Base-by-base conservation (phyloP, 2,797 vertebrate genomes). In the Menidia menidia region DNA sequence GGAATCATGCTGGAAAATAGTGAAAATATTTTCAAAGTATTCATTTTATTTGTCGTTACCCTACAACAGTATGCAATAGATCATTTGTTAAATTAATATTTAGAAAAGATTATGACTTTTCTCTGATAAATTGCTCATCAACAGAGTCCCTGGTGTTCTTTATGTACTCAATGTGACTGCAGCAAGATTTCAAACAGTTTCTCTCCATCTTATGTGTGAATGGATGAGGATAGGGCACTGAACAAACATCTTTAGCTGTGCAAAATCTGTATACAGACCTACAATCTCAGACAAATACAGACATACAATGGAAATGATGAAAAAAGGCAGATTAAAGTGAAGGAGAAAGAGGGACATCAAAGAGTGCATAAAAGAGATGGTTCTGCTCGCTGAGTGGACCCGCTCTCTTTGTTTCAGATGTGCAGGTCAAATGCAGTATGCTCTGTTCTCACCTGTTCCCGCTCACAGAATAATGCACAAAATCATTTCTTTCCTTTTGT, bases 261-360 rank as follows among this genome's bases (percentile, higher is more conserved):
- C 66, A 69, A 87, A 84, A 71, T 60, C 57, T 64, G 41, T 10
- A 15, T 65, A 77, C 65, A 87, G 60, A 61, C 52, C 50, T 45
- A 75, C 50, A 78, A 81, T 73, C 68, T 71, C 58, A 70, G 50
- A 68, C 48, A 80, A 72, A 80, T 32, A 59, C 70, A 82, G 68
- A 85, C 58, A 19, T 45, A 64, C 31, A 16, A 35, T 41, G 51
- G 71, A 52, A 64, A 31, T 68, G 64, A 75, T 70, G 41, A 66
- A 74, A 68, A 80, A 48, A 33, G 43, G 41, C 71, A 33, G 62
- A 87, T 81, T 78, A 71, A 62, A 83, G 69, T 31, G 19, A 50
- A 19, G 32, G 14, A 55, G 53, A 43, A 48, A 39, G 7, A 54
- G 35, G 19, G 62, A 83, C 75, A 81, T 81, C 68, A 80, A 78